Evolutionary conservation across 2,113 vertebrate genomes (phyloP), one percentile per base, ranked within the genome.

Genomic region (Tyrannus savana): DNA sequence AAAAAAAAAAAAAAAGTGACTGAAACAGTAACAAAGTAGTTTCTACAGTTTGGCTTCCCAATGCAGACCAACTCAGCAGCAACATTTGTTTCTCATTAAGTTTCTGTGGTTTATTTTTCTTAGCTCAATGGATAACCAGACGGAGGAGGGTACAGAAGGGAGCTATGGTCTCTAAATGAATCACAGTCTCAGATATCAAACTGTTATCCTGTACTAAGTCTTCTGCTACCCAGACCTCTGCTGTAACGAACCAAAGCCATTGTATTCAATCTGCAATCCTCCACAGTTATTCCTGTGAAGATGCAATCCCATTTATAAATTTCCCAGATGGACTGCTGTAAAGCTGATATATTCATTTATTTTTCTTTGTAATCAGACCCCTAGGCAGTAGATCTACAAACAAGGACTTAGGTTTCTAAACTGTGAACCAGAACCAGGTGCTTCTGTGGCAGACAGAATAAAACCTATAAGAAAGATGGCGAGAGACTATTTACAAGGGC

Each of bases 11-110:
- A 19, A 66, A 8, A 16, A 73, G n/a, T n/a, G 31, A 63, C 47
- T 64, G 60, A 81, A 91, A 60, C 27, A 68, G 62, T 84, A 84
- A 87, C 0, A 0, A 67, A 78, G 12, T 25, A 13, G 63, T 93
- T 95, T 79, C 44, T 79, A 39, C 35, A 87, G 64, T 94, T 42
- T 85, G 62, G 25, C 41, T 95, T 94, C 31, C 31, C 23, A 50
- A 22, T 55, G 23, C 84, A 87, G 46, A 62, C 21, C 49, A 87
- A 79, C 53, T 85, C 74, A 83, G 67, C 41, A 76, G 41, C n/a
- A 87, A 71, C 69, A 89, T 87, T 92, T 89, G 89, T 87, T 97
- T 96, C 82, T 93, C 74, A 67, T 95, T 72, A 94, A 35, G 58
- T 80, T 96, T 82, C 62, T 87, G 53, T 4, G 16, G 22, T 93